These are phyloP conservation scores for Caenorhabditis briggsae DNA, from an alignment of 1,140 invertebrate species.

Conservation along the genomic window DNA sequence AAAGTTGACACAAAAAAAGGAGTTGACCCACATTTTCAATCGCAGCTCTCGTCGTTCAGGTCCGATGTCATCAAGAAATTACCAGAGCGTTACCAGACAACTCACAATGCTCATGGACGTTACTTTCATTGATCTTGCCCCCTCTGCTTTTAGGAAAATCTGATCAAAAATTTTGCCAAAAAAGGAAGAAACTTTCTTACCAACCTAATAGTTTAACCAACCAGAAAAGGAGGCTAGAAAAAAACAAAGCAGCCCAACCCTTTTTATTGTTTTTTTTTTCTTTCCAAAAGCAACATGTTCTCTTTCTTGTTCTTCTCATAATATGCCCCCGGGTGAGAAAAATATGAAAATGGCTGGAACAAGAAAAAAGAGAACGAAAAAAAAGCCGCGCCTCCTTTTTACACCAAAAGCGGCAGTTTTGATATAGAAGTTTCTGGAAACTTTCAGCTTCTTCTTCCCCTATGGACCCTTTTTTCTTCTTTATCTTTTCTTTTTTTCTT, in stretches of 20 bases:
- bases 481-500: background rate
- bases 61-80: no score
- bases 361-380: background rate
- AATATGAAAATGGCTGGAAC: background rate
- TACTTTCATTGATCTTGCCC: no score
- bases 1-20: no score
- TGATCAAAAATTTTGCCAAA: no score
- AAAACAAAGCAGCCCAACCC: background rate
- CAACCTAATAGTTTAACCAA: background rate
- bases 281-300: slow-evolving; percentile 3
- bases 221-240: background rate
- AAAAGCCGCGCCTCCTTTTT: no score
- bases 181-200: no score
- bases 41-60: no score
- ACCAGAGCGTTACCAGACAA: no score
- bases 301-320: slow-evolving; percentile 10
- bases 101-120: no score
- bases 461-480: background rate
- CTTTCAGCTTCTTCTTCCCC: background rate
- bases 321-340: slow-evolving; percentile 5
- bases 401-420: background rate
- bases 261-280: slow-evolving; percentile 26
- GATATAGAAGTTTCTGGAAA: background rate
- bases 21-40: no score
- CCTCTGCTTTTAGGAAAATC: no score